Base-by-base conservation (phyloP, 2,113 vertebrate genomes). In the Tylochromis polylepis region DNA sequence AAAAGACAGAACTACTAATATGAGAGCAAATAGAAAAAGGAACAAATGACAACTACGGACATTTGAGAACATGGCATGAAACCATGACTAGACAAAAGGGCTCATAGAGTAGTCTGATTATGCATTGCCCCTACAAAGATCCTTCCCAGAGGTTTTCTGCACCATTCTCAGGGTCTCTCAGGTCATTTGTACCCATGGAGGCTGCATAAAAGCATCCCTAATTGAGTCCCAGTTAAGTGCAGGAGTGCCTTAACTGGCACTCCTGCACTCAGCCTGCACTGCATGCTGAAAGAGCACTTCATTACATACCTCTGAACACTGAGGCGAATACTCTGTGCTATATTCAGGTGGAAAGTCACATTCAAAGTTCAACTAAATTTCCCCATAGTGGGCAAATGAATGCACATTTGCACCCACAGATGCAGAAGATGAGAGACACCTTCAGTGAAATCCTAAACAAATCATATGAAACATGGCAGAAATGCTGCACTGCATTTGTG, bases 21-120 rank as follows among this genome's bases (percentile, higher is more conserved):
- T 11, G 38, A 43, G 12, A 24, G 65, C 12, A 14, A 70, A 0
- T 43, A 43, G 5, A 70, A n/a, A 46, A 72, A 46, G 65, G 0
- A 27, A 27, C 8, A 72, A 70, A 70, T 24, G 38, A 18, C 27
- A 46, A 70, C 65, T 72, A 27, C 46, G 38, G 65, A 72, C 38
- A 6, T 70, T 43, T 70, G 65, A 70, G 38, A 70, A 43, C 65
- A 46, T 27, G 3, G 22, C 65, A 72, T 46, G 22, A 72, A 72
- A 72, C 22, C 41, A 72, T 29, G 41, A 46, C 0, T 46, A 27
- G 41, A 43, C 22, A 46, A 2, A 72, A 16, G 22, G 38, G 5
- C 65, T 70, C 34, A 22, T 15, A 9, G 62, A 67, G 34, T n/a
- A 46, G 41, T 46, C 67, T 72, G 27, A 72, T 49, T 46, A 72